These are phyloP conservation scores for Coregonus sp. DNA, from an alignment of 2,797 vertebrate genomes.

Conservation along the genomic window DNA sequence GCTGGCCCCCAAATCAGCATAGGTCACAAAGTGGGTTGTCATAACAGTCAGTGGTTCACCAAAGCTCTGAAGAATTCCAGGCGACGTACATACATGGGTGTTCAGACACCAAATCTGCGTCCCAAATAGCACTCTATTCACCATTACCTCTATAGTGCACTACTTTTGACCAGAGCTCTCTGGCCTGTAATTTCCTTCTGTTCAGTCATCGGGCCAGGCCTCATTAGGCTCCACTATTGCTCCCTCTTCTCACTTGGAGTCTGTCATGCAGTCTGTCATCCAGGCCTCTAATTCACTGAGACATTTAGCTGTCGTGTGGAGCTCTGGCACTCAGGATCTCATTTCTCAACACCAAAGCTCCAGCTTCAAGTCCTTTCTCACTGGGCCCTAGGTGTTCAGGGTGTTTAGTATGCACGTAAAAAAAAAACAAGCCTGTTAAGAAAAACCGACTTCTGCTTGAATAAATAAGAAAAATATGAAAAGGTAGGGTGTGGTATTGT, in stretches of 20 bases:
- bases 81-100: too few relatives aligned
- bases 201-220: background rate
- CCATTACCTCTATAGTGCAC: background rate
- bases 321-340: background rate
- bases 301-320: background rate
- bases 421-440: background rate
- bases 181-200: background rate
- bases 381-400: background rate
- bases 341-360: background rate
- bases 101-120: background rate
- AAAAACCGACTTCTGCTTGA: background rate
- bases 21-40: background rate
- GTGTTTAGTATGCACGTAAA: background rate
- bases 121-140: background rate
- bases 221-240: background rate
- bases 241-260: background rate
- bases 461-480: background rate
- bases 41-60: background rate
- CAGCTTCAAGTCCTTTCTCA: constrained; percentile 7
- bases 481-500: too few relatives aligned
- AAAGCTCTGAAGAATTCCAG: background rate
- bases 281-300: background rate
- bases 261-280: background rate
- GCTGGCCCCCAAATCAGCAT: too few relatives aligned
- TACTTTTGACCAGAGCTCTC: background rate